phyloP scores from a whole-genome alignment of 2,888 invertebrate genomes.

The Drymonia ruficornis region DNA sequence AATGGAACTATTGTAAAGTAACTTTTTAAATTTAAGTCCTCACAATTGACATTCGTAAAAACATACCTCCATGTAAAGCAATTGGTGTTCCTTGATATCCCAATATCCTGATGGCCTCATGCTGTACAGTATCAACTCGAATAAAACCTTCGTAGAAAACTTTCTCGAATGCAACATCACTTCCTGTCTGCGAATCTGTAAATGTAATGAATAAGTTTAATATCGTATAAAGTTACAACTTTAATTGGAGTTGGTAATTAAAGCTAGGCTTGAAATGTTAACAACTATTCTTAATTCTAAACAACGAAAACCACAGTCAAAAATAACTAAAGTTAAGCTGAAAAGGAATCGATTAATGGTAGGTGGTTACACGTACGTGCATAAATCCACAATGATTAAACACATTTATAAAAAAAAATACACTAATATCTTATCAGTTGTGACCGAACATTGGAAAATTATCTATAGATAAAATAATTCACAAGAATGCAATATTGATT shows the following conservation, averaged over 20 bases:
- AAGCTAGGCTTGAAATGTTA: neutral
- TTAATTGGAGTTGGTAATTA: neutral
- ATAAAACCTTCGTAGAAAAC: conserved; percentile 60
- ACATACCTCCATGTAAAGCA: conserved; percentile 56
- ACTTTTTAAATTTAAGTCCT: no score
- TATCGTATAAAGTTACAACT: neutral
- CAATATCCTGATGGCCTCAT: conserved; percentile 57
- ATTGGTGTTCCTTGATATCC: conserved; percentile 51
- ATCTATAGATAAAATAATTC: no score
- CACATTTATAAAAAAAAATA: no score
- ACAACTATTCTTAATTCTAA: conserved; percentile 6
- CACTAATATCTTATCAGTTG: no score
- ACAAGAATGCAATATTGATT: no score
- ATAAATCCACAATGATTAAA: conserved; percentile 5
- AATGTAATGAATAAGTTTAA: conserved; percentile 1
- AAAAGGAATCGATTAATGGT: conserved; percentile 2
- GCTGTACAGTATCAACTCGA: conserved; percentile 44
- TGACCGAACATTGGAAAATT: no score
- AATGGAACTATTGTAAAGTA: no score
- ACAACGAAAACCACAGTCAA: conserved; percentile 54
- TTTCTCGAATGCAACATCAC: conserved; percentile 53
- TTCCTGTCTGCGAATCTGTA: conserved; percentile 35
- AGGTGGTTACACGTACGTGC: neutral
- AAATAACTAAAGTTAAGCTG: neutral
- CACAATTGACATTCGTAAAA: no score